Conservation (phyloP, 2,888 invertebrate genomes). For the Andrena chrysosceles region DNA sequence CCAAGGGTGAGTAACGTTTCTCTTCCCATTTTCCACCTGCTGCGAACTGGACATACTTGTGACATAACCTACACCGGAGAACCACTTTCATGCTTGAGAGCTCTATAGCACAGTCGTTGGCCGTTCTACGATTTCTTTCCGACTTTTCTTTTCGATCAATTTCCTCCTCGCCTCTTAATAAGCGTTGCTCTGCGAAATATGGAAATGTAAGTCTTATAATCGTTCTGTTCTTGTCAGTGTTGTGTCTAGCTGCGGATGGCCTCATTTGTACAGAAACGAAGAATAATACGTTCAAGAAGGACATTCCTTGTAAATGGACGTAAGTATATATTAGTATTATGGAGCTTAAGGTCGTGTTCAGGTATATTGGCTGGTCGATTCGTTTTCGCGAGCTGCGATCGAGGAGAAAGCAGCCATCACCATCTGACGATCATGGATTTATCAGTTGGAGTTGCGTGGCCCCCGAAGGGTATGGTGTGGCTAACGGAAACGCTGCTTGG, state of each 20-base stretch:
- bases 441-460: too few relatives aligned
- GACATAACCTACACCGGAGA: conserved; percentile 46
- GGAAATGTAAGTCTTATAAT: conserved; percentile 16
- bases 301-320: conserved; percentile 97
- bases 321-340: conserved; percentile 86
- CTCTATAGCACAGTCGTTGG: background rate
- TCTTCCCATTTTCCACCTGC: conserved; percentile 11
- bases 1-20: conserved; percentile 87
- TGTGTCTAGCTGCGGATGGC: conserved; percentile 93
- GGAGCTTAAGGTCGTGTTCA: too few relatives aligned
- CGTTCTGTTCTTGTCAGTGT: conserved; percentile 86
- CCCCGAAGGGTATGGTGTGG: too few relatives aligned
- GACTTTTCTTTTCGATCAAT: background rate
- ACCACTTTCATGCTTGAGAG: background rate
- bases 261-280: conserved; percentile 93
- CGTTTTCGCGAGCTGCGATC: too few relatives aligned
- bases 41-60: background rate
- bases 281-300: conserved; percentile 92
- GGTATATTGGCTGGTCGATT: too few relatives aligned
- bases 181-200: background rate
- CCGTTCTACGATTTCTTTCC: background rate
- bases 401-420: too few relatives aligned
- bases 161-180: background rate
- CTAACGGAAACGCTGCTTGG: too few relatives aligned
- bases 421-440: too few relatives aligned